Base-by-base conservation (phyloP, 1,140 invertebrate genomes). In the Diorhabda sublineata region DNA sequence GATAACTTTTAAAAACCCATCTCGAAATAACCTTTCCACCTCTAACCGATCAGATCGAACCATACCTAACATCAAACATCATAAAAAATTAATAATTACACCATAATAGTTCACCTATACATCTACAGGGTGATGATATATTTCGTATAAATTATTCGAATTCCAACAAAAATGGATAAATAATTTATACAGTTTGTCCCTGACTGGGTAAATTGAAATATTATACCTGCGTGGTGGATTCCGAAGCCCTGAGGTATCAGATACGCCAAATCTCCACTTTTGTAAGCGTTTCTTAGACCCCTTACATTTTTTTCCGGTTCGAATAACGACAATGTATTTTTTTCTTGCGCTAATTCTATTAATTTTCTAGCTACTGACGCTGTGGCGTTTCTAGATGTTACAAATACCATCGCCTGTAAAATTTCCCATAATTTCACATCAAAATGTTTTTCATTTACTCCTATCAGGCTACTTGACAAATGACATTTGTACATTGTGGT, bases 311-410 rank as follows among this genome's bases (percentile, higher is more conserved):
- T 85, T 42, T 89, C 87, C 0, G 91, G 89, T 73, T 88, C 79
- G 73, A 94, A 93, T 3, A 87, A 72, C n/a, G 87, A 84, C 4
- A 89, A 80, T 9, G 92, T 89, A 1, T 89, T 88, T 74, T 91
- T 89, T 75, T 90, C 87, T 68, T 89, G 84, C 6, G 76, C 75
- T 59, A 75, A 57, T 67, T 71, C 69, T n/a, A 75, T 73, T 41
- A 77, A 64, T 66, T 70, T 71, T 57, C 76, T 76, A 0, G 96
- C 97, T 2, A 94, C 96, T 71, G 91, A 86, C 11, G 93, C 88
- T 0, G 98, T 99, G 5, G 95, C 94, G 85, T 98, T 99, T 57
- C 98, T 85, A 0, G 97, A 95, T 82, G 99, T 98, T 0, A 99
- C 98, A 84, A 99, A 99, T 0, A 99, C 94, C 95, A 99, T 98